Percentiles rank a stretch among this genome's conserved stretches.
Conservation (phyloP, 1,140 invertebrate species). For the Gryllus bimaculatus region DNA sequence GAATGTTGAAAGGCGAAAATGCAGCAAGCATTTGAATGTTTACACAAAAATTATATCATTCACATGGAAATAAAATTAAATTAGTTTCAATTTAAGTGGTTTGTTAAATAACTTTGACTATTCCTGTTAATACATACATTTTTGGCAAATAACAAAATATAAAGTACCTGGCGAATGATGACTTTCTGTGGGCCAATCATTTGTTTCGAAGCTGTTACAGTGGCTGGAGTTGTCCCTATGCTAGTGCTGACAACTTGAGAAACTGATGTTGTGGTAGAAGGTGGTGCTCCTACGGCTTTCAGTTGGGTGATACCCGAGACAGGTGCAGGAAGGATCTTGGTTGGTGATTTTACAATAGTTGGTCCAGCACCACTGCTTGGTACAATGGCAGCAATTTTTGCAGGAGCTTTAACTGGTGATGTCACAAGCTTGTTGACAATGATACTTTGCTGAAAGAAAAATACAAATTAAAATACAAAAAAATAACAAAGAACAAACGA, state of each 20-base stretch:
- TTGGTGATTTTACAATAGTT: constrained; percentile 44
- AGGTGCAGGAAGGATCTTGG: constrained; percentile 60
- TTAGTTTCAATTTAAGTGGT: too few species aligned
- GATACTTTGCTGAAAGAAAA: constrained; percentile 32
- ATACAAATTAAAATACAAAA: too few species aligned
- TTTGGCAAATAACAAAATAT: too few species aligned
- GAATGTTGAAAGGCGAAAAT: too few species aligned
- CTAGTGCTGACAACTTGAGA: constrained; percentile 15
- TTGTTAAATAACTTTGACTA: too few species aligned
- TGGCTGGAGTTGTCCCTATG: neutral
- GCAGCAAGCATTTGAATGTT: too few species aligned
- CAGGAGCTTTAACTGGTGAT: constrained; percentile 27
- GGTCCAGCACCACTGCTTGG: neutral
- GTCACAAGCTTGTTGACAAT: constrained; percentile 40
- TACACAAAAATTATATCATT: too few species aligned
- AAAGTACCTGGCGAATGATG: constrained; percentile 44
- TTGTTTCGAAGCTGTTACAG: constrained; percentile 6
- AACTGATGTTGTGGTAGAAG: constrained; percentile 27
- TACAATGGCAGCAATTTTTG: constrained; percentile 26
- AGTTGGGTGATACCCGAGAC: constrained; percentile 20
- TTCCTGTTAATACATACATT: too few species aligned
- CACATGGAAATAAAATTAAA: too few species aligned
- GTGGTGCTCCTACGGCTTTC: constrained; percentile 30
- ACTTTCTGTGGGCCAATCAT: constrained; percentile 43
- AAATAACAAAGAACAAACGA: too few species aligned